Base-by-base conservation (phyloP, 2,888 invertebrate genomes). In the Leptura quadrifasciata region DNA sequence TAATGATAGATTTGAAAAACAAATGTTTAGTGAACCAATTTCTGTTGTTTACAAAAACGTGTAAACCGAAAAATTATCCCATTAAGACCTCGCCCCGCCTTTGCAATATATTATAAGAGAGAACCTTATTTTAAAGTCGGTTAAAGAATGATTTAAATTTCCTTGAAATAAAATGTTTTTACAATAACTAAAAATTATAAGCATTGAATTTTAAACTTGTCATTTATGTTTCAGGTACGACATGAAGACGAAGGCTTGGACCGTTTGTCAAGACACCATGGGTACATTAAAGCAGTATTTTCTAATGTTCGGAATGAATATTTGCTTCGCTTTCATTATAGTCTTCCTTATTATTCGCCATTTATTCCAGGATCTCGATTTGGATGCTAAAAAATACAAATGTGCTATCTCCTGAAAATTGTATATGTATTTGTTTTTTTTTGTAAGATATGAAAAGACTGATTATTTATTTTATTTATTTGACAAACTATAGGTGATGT, bases 311-410 rank as follows among this genome's bases (percentile, higher is more conserved):
- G 75, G 74, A 1, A 70, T 79, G 57, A 79, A 79, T 35, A 47
- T 79, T 20, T 79, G 79, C 60, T 79, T 79, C 64, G 77, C 72
- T 10, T 70, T 74, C 31, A 71, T 79, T 10, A 79, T 79, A 18
- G 52, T 76, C 24, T 74, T 64, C 21, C 72, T 76, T 57, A 60
- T 79, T 27, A 63, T 77, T 27, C 69, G 72, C 55, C 73, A 77
- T 55, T 18, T 76, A 15, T 35, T 79, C 5, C 68, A 77, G 18
- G 74, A 76, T 35, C 63, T 77, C 20, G 67, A 79, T 57, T 39
- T 79, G 31, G 74, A 76, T 35, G 17, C 55, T 2, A 79, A 70
- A 58, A 77, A 76, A 64, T 79, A 76, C 63, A 77, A 74, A 60
- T 68, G 72, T 31, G 31, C 55, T 27, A 54, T 72, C 6, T 63